Evolutionary conservation across 2,888 invertebrate genomes (phyloP), one percentile per base, ranked within the genome.

Genomic region (Hemithea aestivaria): DNA sequence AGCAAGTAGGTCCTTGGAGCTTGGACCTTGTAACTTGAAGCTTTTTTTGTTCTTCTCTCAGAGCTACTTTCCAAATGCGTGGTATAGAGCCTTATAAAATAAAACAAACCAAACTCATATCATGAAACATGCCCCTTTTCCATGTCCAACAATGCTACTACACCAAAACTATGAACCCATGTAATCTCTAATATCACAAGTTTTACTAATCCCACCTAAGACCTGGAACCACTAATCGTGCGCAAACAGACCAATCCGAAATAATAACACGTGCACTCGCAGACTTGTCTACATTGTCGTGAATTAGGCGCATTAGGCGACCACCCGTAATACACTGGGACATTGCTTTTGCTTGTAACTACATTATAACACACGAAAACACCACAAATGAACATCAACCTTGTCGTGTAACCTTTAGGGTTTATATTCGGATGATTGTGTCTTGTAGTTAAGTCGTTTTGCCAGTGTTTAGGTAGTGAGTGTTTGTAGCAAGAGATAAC

Each of bases 401-500:
- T 46, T 62, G 52, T 7, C 0, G 0, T 1, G 2, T 1, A 7
- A 1, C 6, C 7, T 6, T 38, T 57, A 59, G 33, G 56, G 62
- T 53, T 28, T 35, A 42, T 32, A 57, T 63, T 59, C 7, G 42
- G 5, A 29, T 42, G 41, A n/a, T n/a, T 22, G 3, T 4, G 6
- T 10, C 7, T 41, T 49, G 40, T 36, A 9, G 54, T 71, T 71
- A 53, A 39, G 62, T 44, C 62, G 50, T 67, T 68, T 61, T 43
- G 56, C 44, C 31, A 48, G 51, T 58, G 48, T 37, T 37, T 30
- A 33, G 51, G 52, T 45, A 38, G 58, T 73, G 73, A 80, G 66
- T 84, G 83, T 85, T 84, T 84, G 85, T 80, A 83, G 83, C 73
- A 70, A 75, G 83, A 84, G 85, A 87, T 85, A 87, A 82, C 81